Percentiles rank a stretch among this genome's conserved stretches.
Conservation (phyloP, 2,113 vertebrate genomes). For the Psilopsiagon aurifrons region DNA sequence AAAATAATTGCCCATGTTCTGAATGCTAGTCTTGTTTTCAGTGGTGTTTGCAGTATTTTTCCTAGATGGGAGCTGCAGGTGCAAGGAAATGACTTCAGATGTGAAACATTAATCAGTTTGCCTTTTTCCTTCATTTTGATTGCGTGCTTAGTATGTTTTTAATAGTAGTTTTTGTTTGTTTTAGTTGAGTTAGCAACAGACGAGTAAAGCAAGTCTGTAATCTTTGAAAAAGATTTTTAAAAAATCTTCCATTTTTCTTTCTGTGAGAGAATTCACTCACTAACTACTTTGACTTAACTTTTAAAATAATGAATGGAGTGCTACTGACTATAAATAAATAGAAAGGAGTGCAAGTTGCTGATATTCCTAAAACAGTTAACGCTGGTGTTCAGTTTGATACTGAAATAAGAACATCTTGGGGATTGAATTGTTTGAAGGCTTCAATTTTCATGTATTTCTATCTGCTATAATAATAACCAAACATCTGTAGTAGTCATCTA, state of each 20-base stretch:
- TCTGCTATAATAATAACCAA: background rate
- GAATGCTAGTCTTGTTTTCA: conserved; percentile 66
- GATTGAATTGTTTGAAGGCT: background rate
- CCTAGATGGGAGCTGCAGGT: conserved; percentile 52
- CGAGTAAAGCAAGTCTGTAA: conserved; percentile 15
- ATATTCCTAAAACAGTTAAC: background rate
- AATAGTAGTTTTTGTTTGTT: conserved; percentile 61
- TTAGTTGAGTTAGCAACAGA: conserved; percentile 37
- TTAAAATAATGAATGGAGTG: conserved; percentile 22
- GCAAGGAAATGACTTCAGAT: conserved; percentile 72
- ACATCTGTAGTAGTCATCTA: background rate
- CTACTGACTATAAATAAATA: conserved; percentile 19
- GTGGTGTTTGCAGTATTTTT: conserved; percentile 55
- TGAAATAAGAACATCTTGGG: background rate
- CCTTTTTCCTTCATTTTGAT: conserved; percentile 21
- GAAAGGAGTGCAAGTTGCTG: background rate
- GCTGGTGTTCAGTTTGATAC: background rate
- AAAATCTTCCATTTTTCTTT: background rate
- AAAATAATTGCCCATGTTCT: conserved; percentile 60
- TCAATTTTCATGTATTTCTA: background rate
- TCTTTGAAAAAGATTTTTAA: background rate
- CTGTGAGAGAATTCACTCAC: background rate
- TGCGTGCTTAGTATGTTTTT: conserved; percentile 18
- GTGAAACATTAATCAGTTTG: conserved; percentile 62
- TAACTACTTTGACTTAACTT: background rate